Evolutionary conservation across 1,140 invertebrate species (phyloP).

Genomic region (Saxidomus purpurata): DNA sequence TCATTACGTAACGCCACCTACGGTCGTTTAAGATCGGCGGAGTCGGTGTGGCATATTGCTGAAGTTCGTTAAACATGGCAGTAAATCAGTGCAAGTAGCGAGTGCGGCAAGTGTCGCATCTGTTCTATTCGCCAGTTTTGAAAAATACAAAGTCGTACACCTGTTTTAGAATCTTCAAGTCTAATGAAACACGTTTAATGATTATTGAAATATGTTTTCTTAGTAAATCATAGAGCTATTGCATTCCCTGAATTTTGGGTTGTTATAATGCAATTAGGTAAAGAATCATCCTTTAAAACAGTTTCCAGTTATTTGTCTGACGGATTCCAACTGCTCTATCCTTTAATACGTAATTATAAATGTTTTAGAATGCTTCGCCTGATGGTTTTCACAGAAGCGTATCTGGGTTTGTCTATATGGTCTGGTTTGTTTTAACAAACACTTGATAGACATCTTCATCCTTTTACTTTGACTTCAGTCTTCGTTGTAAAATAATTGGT

Average conservation of each 20-base stretch:
- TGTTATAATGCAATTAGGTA: no score
- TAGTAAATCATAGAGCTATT: not conserved
- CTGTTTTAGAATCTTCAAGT: not conserved
- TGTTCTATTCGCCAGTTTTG: no score
- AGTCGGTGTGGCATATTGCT: no score
- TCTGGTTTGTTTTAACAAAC: constrained; percentile 38
- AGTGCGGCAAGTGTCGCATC: no score
- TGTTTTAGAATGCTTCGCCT: constrained; percentile 25
- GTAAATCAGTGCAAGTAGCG: no score
- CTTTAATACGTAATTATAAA: constrained; percentile 32
- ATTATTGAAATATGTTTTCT: not conserved
- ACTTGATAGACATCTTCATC: constrained; percentile 41
- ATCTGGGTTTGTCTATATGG: constrained; percentile 34
- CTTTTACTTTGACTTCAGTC: constrained; percentile 7
- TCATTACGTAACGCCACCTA: no score
- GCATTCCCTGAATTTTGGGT: not conserved
- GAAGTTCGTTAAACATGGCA: no score
- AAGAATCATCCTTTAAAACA: not conserved
- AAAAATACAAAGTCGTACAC: not conserved
- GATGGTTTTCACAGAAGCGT: constrained; percentile 49
- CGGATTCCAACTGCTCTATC: not conserved
- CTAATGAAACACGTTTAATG: not conserved
- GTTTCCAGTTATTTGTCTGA: not conserved
- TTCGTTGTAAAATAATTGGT: constrained; percentile 38
- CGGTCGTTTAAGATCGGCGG: no score